phyloP scores from a whole-genome alignment of 2,113 vertebrate genomes.

The Irena cyanogastra region DNA sequence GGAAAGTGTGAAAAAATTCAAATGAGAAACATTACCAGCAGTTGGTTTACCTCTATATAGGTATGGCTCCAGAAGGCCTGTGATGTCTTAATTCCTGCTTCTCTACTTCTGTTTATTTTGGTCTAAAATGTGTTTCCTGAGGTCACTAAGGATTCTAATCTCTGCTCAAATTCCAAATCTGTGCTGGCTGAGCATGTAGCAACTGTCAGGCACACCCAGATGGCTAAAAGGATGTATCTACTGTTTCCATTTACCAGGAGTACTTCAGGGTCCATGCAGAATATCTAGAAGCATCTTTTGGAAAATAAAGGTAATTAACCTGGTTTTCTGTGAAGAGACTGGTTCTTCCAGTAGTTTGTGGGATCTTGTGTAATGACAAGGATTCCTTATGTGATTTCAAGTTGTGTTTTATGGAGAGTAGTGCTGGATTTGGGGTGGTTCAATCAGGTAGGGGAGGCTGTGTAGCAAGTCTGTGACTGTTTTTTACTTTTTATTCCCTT shows the following conservation, averaged over 20 bases:
- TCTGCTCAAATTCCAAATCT: background rate
- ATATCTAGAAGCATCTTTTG: background rate
- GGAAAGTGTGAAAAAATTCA: background rate
- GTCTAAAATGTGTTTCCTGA: background rate
- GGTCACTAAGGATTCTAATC: background rate
- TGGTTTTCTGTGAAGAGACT: background rate
- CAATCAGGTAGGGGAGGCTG: background rate
- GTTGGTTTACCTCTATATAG: background rate
- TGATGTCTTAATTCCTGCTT: background rate
- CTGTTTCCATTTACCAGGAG: background rate
- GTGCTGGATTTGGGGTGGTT: background rate
- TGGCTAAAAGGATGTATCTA: fast-evolving
- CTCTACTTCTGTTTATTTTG: background rate
- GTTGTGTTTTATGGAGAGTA: background rate
- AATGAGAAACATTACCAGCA: background rate
- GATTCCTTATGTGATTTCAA: background rate
- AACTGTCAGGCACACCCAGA: background rate
- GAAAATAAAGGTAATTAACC: background rate
- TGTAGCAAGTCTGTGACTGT: background rate
- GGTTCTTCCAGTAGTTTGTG: background rate
- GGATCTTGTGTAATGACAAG: background rate
- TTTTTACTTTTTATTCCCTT: background rate
- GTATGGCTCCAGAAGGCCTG: background rate
- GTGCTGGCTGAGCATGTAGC: background rate
- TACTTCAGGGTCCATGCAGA: background rate